Conservation (phyloP, 2,888 invertebrate genomes). For the Scelioninae gen. 1 region DNA sequence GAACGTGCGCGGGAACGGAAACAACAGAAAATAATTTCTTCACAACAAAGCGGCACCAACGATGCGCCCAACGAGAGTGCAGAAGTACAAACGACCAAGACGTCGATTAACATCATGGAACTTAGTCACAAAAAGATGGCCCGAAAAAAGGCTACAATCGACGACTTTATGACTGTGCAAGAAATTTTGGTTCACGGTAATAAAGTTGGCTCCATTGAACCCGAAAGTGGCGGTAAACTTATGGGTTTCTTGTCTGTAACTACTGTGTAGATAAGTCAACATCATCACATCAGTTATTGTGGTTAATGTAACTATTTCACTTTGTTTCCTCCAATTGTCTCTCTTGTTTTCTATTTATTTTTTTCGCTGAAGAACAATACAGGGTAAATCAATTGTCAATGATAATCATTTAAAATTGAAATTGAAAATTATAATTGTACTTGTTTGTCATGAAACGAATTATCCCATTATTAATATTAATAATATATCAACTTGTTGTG, state of each 20-base stretch:
- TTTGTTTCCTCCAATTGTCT: constrained; percentile 9
- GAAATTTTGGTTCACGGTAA: constrained; percentile 87
- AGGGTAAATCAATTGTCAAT: constrained; percentile 23
- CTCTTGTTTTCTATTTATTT: constrained; percentile 1
- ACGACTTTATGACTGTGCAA: constrained; percentile 87
- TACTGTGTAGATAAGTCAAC: constrained; percentile 84
- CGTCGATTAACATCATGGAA: constrained; percentile 83
- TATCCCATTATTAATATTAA: background rate
- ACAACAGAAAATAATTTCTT: constrained; percentile 82
- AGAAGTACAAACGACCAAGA: constrained; percentile 83
- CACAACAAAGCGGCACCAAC: constrained; percentile 75
- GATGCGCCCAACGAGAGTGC: constrained; percentile 77
- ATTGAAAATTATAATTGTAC: background rate
- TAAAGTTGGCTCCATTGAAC: constrained; percentile 81
- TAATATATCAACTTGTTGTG: constrained; percentile 1
- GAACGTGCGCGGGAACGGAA: constrained; percentile 89
- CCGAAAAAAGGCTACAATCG: constrained; percentile 83
- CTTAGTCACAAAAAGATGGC: constrained; percentile 85
- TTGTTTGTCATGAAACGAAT: background rate
- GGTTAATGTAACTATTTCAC: constrained; percentile 50
- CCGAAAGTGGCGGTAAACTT: constrained; percentile 85
- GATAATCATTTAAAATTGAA: constrained; percentile 1
- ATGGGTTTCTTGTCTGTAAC: constrained; percentile 86
- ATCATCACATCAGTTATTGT: constrained; percentile 9
- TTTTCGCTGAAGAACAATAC: constrained; percentile 18